Evolutionary conservation across 2,113 vertebrate species (phyloP), one percentile per base, ranked within the genome.

Genomic region (Eclectus roratus): DNA sequence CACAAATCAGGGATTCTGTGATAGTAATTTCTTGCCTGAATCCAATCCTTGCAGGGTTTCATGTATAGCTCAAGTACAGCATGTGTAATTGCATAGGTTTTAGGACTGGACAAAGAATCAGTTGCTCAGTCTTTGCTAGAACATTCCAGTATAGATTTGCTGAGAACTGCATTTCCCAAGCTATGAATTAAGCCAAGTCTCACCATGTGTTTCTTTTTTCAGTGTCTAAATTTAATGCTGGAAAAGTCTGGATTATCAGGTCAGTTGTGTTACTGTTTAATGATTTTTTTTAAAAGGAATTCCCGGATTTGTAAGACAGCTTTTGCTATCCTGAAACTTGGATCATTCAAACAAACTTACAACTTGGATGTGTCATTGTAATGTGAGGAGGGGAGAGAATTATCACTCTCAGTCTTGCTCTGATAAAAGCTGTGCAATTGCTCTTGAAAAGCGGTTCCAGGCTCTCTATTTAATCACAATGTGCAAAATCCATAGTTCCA

Each of bases 211-310:
- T 85, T 73, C n/a, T 88, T 82, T 89, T 79, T 98, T 94, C 94
- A 99, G 99, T 99, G 99, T 97, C 97, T 99, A 60, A 98, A 97
- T 78, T 94, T 97, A 91, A 99, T 99, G 98, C 96, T 99, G 97
- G 97, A 98, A 65, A 96, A 97, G 74, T 98, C 98, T 23, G 98
- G 98, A 91, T 98, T 99, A 64, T 94, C 98, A 94, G 99, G 99
- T 99, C 97, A 97, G 97, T 91, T 82, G 28, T 41, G 39, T 41
- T 80, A 3, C 58, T 76, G 17, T 43, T 82, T 76, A 13, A 21
- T 9, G 7, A 2, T 19, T 76, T 35, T 35, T 53, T 19, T 63
- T 17, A 9, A 33, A 63, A 63, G 15, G 13, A 55, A 10, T 71
- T 85, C 46, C 39, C 16, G 3, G 14, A 3, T 80, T 80, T 66